Conservation (phyloP, 2,797 vertebrate species). For the Macropodus opercularis region DNA sequence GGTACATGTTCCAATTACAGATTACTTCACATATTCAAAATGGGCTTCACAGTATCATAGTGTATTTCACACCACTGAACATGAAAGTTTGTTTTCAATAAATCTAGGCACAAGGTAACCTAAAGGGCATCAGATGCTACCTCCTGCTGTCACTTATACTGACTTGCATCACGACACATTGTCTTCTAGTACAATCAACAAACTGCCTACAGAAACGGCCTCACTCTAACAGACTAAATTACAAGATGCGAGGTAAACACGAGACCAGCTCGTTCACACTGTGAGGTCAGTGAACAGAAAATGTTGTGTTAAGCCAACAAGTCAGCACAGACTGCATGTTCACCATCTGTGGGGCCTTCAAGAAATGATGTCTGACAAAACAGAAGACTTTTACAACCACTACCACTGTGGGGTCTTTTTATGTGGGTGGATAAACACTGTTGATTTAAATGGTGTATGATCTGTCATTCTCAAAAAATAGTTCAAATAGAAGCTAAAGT, state of each 20-base stretch:
- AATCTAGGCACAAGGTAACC: neutral
- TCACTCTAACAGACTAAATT: neutral
- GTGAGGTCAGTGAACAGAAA: neutral
- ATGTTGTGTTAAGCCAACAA: neutral
- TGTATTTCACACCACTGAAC: conserved; percentile 51
- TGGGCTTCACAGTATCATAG: neutral
- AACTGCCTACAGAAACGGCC: neutral
- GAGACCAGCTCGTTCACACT: neutral
- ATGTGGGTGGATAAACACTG: neutral
- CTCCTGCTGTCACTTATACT: conserved; percentile 22
- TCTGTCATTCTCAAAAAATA: neutral
- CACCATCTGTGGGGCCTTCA: neutral
- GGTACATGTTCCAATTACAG: neutral
- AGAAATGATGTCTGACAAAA: no score
- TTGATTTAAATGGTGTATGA: no score
- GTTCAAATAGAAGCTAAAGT: no score
- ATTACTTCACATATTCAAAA: neutral
- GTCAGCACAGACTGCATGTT: neutral
- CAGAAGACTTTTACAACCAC: no score
- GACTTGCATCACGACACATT: no score
- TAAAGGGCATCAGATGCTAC: conserved; percentile 40
- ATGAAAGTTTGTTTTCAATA: conserved; percentile 15
- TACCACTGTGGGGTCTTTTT: no score
- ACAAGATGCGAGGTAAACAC: neutral
- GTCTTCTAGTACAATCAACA: neutral